Evolutionary conservation across 2,113 vertebrate species (phyloP), one percentile per base, ranked within the genome.

Genomic region (Tenrec ecaudatus): DNA sequence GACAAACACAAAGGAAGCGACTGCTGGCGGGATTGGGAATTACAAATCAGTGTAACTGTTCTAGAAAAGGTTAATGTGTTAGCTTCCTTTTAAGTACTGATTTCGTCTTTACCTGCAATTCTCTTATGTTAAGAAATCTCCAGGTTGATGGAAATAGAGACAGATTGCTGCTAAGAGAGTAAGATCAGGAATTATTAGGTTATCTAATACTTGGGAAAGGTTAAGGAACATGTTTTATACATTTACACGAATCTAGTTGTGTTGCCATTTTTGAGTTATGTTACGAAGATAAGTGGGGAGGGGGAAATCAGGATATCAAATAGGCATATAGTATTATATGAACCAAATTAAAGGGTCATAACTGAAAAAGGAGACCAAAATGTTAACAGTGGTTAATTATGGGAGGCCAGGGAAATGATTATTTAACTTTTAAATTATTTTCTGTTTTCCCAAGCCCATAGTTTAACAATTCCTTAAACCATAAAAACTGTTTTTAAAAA

Each of bases 191-290:
- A 16, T 22, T 14, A 1, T 29, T 17, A 77, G 77, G 10, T 66
- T 25, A 57, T 29, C 40, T 40, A 27, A 17, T 5, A 0, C 40
- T 36, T 27, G 22, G 25, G 6, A 11, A 33, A 27, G n/a, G 57
- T 7, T 20, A 47, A 68, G 57, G 69, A 80, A 8, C 57, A 68
- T 40, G 0, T 33, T 38, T 2, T 14, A 25, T 16, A 9, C 57
- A 0, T 9, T 75, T 71, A 38, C 0, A 0, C 1, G 9, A 40
- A 53, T 76, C n/a, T 47, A 40, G 82, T 29, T 57, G 0, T 5
- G 1, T 23, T 31, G n/a, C 75, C 17, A 2, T 22, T 57, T 88
- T 66, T 29, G 20, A 66, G 23, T 3, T 23, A 40, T 38, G 82
- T 81, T 66, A 62, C 78, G 38, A 43, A 43, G n/a, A 27, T 38